A percentile compares a stretch with the other conserved stretches of the same genome.
Evolutionary conservation across 2,113 vertebrate genomes (phyloP).

Genomic region (Hucho hucho): DNA sequence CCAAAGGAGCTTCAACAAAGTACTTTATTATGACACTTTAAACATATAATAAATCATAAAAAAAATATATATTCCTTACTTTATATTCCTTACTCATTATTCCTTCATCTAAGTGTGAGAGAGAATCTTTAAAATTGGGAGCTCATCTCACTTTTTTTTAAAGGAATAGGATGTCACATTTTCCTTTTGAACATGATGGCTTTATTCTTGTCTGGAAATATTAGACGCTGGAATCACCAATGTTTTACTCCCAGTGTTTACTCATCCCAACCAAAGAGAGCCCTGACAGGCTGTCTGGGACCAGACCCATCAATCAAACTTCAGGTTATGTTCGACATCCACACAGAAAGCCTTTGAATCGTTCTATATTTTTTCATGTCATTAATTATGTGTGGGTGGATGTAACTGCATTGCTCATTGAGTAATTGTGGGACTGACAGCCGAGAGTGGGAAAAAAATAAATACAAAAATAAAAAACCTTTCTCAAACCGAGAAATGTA

Average conservation of each 20-base stretch:
- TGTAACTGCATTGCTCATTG: constrained; percentile 1
- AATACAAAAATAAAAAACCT: background rate
- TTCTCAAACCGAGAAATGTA: background rate
- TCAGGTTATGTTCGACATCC: background rate
- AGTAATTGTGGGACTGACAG: constrained; percentile 11
- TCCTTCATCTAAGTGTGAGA: background rate
- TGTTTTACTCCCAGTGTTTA: background rate
- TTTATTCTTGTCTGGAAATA: background rate
- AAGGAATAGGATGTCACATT: background rate
- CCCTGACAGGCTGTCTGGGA: constrained; percentile 3
- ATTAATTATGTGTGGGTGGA: constrained; percentile 11
- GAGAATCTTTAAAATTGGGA: background rate
- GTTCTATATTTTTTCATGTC: background rate
- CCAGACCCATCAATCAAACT: constrained; percentile 12
- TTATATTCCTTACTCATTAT: background rate
- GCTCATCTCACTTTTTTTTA: background rate
- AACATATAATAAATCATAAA: background rate
- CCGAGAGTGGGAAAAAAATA: background rate
- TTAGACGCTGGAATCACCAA: background rate
- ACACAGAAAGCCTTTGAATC: constrained; percentile 9
- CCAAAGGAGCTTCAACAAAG: no score
- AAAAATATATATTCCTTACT: background rate
- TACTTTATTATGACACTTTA: background rate
- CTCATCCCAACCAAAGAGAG: background rate
- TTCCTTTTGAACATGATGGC: background rate